Base-by-base conservation (phyloP, 2,113 vertebrate genomes). In the Vireo altiloquus region DNA sequence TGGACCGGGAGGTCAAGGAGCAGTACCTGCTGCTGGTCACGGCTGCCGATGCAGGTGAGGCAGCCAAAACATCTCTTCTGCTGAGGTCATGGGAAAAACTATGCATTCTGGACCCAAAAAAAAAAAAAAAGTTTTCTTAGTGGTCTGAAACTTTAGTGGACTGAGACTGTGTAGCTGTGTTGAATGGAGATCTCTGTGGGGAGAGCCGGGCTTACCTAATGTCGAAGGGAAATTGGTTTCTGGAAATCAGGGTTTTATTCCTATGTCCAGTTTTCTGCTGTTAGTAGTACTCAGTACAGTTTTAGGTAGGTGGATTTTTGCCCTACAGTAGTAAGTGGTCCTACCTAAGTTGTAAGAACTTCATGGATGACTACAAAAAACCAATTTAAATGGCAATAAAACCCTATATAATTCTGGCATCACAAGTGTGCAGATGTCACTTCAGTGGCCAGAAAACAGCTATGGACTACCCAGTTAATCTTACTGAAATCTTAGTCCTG, bases 1-100 rank as follows among this genome's bases (percentile, higher is more conserved):
- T 99, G 65, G 99, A 99, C 96, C 98, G 99, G 0, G 99, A 99
- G 87, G 92, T 89, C 4, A 98, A 96, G 92, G 98, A 98, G 59
- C 97, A 97, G 52, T 99, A 99, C 76, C 46, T 97, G 31, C 98
- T 99, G 72, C 92, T 98, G 59, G 87, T 99, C 97, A 99, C 98
- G 6, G 99, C 99, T 50, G 97, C 98, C 2, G 99, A 99, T 96
- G 98, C 98, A 97, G 99, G 99, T 99, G 96, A 89, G 80, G 79
- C 57, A 46, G 10, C 61, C 2, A 8, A 24, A 21, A 13, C 7
- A 1, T 6, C 31, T 61, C 52, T 44, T 33, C 69, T 49, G 16
- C 42, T 28, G 40, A 31, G 35, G 31, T 6, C 0, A 2, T 5
- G 9, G 3, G 7, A 49, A 28, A 84, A 78, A 28, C 10, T 2